Conservation (phyloP, 2,797 vertebrate species). For the Pseudopleuronectes americanus region DNA sequence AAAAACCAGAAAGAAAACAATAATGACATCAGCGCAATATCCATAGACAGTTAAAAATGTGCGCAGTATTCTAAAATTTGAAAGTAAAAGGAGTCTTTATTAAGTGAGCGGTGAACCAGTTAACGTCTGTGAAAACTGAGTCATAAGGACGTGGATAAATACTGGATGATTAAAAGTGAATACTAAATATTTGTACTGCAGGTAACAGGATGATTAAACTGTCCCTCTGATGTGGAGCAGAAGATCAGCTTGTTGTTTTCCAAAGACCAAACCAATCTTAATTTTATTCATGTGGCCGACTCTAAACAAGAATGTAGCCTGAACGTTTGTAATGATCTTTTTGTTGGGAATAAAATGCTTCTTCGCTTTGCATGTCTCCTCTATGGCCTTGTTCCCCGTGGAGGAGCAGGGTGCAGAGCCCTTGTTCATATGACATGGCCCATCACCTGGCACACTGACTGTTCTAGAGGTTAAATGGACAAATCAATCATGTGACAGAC, state of each 20-base stretch:
- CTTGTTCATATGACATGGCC: conserved; percentile 79
- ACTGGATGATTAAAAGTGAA: too few relatives aligned
- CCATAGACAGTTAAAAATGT: too few relatives aligned
- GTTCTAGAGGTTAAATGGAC: conserved; percentile 84
- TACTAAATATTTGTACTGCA: conserved; percentile 22
- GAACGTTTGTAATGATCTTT: not conserved
- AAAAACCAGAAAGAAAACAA: too few relatives aligned
- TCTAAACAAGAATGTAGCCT: conserved; percentile 13
- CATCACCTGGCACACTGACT: conserved; percentile 76
- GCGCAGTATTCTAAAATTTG: too few relatives aligned
- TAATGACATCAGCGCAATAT: too few relatives aligned
- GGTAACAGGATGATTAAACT: conserved; percentile 24
- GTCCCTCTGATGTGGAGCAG: not conserved
- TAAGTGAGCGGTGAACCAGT: too few relatives aligned
- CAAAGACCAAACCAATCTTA: not conserved
- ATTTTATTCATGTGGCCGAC: not conserved
- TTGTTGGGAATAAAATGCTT: conserved; percentile 16
- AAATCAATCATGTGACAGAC: conserved; percentile 85
- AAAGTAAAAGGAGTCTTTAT: too few relatives aligned
- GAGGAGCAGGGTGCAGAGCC: conserved; percentile 65
- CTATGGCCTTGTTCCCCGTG: conserved; percentile 45
- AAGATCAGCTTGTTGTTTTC: conserved; percentile 11
- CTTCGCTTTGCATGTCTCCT: conserved; percentile 26
- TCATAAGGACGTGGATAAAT: too few relatives aligned
- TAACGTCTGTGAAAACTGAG: too few relatives aligned